A percentile compares a stretch with the other conserved stretches of the same genome.
Conservation (phyloP, 2,888 invertebrate genomes). For the Maniola hyperantus region DNA sequence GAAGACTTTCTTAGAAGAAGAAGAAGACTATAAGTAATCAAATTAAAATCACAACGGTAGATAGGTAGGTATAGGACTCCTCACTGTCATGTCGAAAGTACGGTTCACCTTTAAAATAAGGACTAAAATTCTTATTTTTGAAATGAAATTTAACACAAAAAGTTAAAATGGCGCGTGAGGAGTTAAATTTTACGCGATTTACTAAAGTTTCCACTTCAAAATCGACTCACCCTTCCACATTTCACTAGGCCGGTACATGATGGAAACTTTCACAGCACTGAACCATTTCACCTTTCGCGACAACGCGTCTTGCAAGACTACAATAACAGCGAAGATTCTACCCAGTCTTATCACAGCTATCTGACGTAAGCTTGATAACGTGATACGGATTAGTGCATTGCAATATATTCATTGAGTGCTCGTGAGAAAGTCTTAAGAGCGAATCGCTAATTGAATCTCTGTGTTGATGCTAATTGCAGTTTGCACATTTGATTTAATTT, state of each 20-base stretch:
- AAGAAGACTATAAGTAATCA: no score
- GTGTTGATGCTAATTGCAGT: constrained; percentile 11
- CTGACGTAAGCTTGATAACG: constrained; percentile 60
- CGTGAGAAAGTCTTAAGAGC: constrained; percentile 16
- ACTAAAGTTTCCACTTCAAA: neutral
- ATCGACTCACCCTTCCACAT: constrained; percentile 54
- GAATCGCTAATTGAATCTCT: constrained; percentile 15
- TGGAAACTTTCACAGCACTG: constrained; percentile 39
- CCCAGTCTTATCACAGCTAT: constrained; percentile 54
- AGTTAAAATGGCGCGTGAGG: no score
- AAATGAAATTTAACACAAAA: no score
- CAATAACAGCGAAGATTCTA: constrained; percentile 47
- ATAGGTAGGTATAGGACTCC: no score
- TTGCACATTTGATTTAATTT: neutral
- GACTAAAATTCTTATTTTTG: no score
- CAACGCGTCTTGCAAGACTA: constrained; percentile 48
- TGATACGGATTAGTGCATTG: constrained; percentile 46
- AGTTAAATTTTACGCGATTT: no score
- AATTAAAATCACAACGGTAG: no score
- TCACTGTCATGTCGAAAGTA: no score
- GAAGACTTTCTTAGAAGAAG: no score
- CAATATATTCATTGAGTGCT: constrained; percentile 38
- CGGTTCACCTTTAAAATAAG: no score
- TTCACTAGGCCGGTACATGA: constrained; percentile 57
- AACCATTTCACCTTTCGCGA: constrained; percentile 51